Evolutionary conservation across 2,113 vertebrate genomes (phyloP), one percentile per base, ranked within the genome.

Genomic region (Tetrax tetrax): DNA sequence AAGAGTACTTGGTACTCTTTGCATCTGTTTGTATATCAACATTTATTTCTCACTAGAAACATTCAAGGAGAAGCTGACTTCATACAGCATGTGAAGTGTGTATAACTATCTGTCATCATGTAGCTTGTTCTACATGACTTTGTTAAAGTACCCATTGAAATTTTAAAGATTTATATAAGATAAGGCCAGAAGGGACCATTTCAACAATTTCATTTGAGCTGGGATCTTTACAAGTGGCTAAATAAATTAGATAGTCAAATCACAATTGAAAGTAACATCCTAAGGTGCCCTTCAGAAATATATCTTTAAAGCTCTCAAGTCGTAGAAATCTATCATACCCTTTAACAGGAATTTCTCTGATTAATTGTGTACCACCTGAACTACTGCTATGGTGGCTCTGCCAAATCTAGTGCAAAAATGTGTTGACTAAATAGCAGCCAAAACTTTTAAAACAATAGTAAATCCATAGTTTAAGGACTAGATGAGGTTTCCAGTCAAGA

Each of bases 401-500:
- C 17, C 24, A 93, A 94, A 74, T 14, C 56, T 81, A 54, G 16
- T 45, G 20, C 37, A 84, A 37, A 89, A 12, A n/a, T 29, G 2
- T 28, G 71, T 24, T 0, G 2, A 75, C 33, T 50, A 57, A 82
- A 78, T 4, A 89, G 25, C 15, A 78, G n/a, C 6, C 33, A 50
- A 60, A 60, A 71, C 10, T 68, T 93, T 53, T 85, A 80, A 96
- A 95, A 80, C 37, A 38, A 86, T 13, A 86, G 31, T 64, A 89
- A 95, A 95, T 90, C 71, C 60, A 91, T 54, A 78, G 59, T 89
- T 95, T 79, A 95, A 91, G 74, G 37, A 83, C 53, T 88, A 65
- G 86, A 56, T 56, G 53, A 91, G 33, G 23, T 86, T 95, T 89
- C 77, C 70, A 72, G 15, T 53, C 35, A 74, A 63, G 17, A 61